A percentile compares a stretch with the other conserved stretches of the same genome.
Conservation (phyloP, 2,113 vertebrate species). For the Pangasianodon gigas region DNA sequence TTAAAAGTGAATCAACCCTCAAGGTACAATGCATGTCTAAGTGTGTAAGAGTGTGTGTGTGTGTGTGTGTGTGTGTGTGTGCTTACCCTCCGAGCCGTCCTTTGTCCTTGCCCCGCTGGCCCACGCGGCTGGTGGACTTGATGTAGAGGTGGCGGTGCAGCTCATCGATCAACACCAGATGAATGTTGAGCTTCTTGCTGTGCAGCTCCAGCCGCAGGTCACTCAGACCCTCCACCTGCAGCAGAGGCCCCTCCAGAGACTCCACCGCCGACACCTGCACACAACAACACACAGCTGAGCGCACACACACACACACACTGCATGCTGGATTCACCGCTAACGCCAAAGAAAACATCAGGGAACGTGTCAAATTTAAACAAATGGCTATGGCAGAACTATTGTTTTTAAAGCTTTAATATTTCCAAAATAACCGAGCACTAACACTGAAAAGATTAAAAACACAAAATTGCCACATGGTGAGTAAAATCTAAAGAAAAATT, state of each 20-base stretch:
- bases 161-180: constrained; percentile 93
- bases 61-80: not conserved
- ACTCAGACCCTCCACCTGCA: constrained; percentile 93
- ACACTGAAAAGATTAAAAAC: not conserved
- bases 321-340: not conserved
- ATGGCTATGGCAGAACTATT: not conserved
- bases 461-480: not conserved
- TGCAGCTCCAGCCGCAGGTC: constrained; percentile 95
- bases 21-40: not conserved
- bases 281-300: constrained; percentile 18
- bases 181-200: constrained; percentile 97
- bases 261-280: constrained; percentile 90
- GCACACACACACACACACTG: not conserved
- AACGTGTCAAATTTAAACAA: not conserved
- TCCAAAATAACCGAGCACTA: not conserved
- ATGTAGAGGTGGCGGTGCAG: constrained; percentile 96
- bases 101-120: constrained; percentile 77
- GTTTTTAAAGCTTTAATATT: not conserved
- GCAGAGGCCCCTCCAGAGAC: constrained; percentile 88
- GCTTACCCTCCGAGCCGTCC: constrained; percentile 32
- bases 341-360: not conserved
- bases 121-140: constrained; percentile 89
- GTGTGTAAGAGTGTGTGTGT: not conserved
- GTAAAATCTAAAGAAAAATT: not conserved
- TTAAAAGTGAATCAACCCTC: not conserved